Conservation (phyloP, 1,140 invertebrate species). For the Philaenus spumarius region DNA sequence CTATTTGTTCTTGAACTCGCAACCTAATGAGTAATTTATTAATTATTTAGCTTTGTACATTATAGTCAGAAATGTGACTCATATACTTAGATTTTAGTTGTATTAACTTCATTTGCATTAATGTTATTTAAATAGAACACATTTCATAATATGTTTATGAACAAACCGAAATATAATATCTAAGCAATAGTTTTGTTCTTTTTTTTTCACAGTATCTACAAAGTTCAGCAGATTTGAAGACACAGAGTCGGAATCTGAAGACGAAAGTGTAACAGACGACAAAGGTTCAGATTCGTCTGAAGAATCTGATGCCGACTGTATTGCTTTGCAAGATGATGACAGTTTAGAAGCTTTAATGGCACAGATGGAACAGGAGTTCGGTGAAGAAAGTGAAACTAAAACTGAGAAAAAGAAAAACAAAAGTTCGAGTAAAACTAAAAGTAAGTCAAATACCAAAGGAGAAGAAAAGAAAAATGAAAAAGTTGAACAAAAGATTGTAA, state of each 20-base stretch:
- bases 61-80: too few species aligned
- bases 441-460: conserved; percentile 7
- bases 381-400: conserved; percentile 27
- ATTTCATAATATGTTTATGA: too few species aligned
- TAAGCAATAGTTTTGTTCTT: conserved; percentile 3
- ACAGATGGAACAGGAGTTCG: conserved; percentile 41
- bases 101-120: too few species aligned
- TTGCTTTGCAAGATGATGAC: conserved; percentile 41
- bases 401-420: conserved; percentile 30
- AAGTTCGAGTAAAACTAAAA: conserved; percentile 15
- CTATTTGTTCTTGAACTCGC: too few species aligned
- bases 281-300: conserved; percentile 17
- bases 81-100: too few species aligned
- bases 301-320: conserved; percentile 27
- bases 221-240: conserved; percentile 40
- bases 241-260: conserved; percentile 36
- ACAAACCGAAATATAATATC: too few species aligned
- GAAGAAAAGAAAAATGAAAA: conserved; percentile 20
- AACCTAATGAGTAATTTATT: too few species aligned
- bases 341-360: conserved; percentile 40
- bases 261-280: conserved; percentile 27
- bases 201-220: conserved; percentile 31
- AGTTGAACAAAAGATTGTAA: conserved; percentile 1
- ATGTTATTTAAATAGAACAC: too few species aligned
- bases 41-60: too few species aligned